Conservation (phyloP, 2,888 invertebrate species). For the Sminthurinus aureus region DNA sequence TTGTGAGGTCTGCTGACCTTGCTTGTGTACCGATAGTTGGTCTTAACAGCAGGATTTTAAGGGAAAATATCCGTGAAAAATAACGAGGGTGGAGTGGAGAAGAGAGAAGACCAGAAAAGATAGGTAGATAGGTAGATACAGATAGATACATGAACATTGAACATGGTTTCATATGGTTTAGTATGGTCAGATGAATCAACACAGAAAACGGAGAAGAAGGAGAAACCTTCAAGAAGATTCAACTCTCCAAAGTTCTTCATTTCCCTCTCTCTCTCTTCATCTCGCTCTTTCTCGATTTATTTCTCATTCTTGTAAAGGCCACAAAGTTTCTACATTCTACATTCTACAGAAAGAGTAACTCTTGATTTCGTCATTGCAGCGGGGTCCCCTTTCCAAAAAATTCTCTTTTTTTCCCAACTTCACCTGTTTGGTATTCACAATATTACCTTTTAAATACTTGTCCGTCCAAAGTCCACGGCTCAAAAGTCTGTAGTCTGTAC, state of each 20-base stretch:
- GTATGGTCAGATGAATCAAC: neutral
- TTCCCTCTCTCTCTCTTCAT: neutral
- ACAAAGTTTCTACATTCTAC: conserved; percentile 11
- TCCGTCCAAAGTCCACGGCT: neutral
- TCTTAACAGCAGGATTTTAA: conserved; percentile 51
- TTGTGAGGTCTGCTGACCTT: conserved; percentile 56
- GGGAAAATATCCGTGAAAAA: conserved; percentile 50
- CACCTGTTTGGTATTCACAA: conserved; percentile 31
- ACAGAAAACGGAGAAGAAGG: neutral
- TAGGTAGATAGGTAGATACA: neutral
- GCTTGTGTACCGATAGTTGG: conserved; percentile 42
- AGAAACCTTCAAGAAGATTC: conserved; percentile 1
- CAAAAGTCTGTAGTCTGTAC: too few species aligned
- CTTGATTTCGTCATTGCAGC: conserved; percentile 19
- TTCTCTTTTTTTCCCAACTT: conserved; percentile 17
- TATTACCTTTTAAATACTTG: conserved; percentile 18
- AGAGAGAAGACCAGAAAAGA: neutral
- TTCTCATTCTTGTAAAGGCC: conserved; percentile 30
- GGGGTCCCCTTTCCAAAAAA: conserved; percentile 36
- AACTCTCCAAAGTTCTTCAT: neutral
- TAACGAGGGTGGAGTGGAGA: conserved; percentile 45
- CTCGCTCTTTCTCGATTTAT: conserved; percentile 5
- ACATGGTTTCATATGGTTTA: neutral
- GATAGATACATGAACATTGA: neutral
- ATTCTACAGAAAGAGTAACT: neutral